These are phyloP conservation scores for Harpegnathos saltator DNA, from an alignment of 1,140 invertebrate genomes.

Conservation along the genomic window DNA sequence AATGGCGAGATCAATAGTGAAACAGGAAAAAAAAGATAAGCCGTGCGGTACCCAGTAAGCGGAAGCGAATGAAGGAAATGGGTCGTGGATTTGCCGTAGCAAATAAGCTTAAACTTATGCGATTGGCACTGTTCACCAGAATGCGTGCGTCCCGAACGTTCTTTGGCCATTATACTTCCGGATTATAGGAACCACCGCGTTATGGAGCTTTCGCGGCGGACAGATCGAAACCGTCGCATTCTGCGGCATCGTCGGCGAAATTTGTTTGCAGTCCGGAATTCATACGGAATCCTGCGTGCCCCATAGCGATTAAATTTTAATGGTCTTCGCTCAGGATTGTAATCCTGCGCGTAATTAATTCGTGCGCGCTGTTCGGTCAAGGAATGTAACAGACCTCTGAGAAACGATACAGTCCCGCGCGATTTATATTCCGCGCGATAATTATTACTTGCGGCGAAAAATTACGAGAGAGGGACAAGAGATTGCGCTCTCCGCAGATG, in stretches of 20 bases:
- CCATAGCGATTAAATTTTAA: constrained; percentile 42
- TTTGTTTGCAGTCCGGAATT: constrained; percentile 50
- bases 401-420: not conserved
- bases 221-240: constrained; percentile 43
- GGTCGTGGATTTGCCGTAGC: constrained; percentile 23
- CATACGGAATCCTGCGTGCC: constrained; percentile 42
- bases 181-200: constrained; percentile 22
- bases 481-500: not conserved
- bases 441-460: constrained; percentile 10
- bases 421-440: not conserved
- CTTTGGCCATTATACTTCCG: constrained; percentile 27
- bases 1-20: constrained; percentile 45
- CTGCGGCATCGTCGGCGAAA: constrained; percentile 47
- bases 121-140: constrained; percentile 37
- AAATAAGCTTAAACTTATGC: constrained; percentile 51
- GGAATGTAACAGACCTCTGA: not conserved
- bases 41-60: not conserved
- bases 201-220: constrained; percentile 42
- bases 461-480: no score
- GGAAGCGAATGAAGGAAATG: constrained; percentile 38
- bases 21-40: constrained; percentile 6
- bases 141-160: constrained; percentile 12
- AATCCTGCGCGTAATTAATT: constrained; percentile 46
- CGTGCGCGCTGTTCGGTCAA: not conserved
- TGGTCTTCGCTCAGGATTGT: constrained; percentile 27